These are phyloP conservation scores for Coranthus polyacanthus DNA, from an alignment of 2,797 vertebrate genomes.

Conservation along the genomic window DNA sequence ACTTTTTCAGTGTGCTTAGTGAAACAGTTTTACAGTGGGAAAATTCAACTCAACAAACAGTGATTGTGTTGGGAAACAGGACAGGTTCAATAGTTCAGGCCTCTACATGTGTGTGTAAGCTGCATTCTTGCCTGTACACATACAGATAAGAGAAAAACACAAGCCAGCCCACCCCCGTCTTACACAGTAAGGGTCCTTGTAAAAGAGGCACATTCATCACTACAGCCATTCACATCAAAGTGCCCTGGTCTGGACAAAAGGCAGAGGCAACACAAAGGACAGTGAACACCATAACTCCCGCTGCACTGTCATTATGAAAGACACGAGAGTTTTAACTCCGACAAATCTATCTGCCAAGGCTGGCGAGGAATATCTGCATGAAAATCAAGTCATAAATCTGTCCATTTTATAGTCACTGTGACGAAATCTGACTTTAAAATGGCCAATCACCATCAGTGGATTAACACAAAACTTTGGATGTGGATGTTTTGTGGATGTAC, in stretches of 20 bases:
- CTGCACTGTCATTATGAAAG: conserved; percentile 43
- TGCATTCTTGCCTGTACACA: conserved; percentile 60
- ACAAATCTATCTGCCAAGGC: conserved; percentile 7
- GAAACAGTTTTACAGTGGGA: conserved; percentile 58
- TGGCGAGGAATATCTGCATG: conserved; percentile 12
- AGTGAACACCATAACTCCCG: conserved; percentile 66
- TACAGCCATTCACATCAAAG: conserved; percentile 74
- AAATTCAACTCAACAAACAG: conserved; percentile 62
- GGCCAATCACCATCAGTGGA: too few relatives aligned
- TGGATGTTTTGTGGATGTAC: conserved; percentile 1
- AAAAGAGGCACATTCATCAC: conserved; percentile 78
- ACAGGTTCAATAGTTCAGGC: conserved; percentile 44
- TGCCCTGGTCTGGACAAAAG: conserved; percentile 68
- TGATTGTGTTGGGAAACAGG: conserved; percentile 42
- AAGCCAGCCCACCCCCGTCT: conserved; percentile 33
- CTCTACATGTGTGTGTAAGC: conserved; percentile 23
- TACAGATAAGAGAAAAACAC: conserved; percentile 70
- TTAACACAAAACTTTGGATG: not conserved
- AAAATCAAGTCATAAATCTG: conserved; percentile 1
- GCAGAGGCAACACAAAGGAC: conserved; percentile 63
- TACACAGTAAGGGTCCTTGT: conserved; percentile 60
- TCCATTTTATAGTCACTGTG: not conserved
- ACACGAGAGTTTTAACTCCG: conserved; percentile 21
- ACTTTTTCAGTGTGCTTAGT: conserved; percentile 15
- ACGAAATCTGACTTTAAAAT: not conserved